phyloP scores from a whole-genome alignment of 2,888 invertebrate genomes.

The Amaurobius ferox region DNA sequence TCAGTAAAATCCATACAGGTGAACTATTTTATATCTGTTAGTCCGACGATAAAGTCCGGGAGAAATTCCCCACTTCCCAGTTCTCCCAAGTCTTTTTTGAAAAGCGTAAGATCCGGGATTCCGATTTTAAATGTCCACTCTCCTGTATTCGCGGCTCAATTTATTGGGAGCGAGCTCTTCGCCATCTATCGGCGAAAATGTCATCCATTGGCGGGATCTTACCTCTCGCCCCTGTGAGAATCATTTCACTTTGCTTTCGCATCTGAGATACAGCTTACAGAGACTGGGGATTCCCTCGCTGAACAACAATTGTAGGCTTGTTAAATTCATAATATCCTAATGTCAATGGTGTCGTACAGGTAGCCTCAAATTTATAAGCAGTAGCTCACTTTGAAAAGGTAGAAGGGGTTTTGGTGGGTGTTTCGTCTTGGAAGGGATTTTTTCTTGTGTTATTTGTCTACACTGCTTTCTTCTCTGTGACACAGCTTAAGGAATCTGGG shows the following conservation, averaged over 20 bases:
- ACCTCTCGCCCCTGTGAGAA: not conserved
- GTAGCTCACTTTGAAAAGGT: no score
- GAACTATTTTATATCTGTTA: not conserved
- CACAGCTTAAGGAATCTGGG: no score
- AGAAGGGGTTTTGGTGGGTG: no score
- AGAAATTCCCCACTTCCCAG: not conserved
- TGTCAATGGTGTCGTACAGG: no score
- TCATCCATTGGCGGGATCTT: not conserved
- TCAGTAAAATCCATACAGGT: not conserved
- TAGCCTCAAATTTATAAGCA: no score
- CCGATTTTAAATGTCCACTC: constrained; percentile 65
- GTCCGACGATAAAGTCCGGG: not conserved
- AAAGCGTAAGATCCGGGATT: constrained; percentile 44
- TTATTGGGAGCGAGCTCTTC: constrained; percentile 37
- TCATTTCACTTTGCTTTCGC: not conserved
- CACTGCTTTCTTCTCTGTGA: no score
- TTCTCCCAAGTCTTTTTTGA: not conserved
- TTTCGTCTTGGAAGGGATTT: no score
- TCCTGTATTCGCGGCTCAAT: constrained; percentile 42
- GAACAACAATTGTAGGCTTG: no score
- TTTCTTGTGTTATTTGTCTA: no score
- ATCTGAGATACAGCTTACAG: constrained; percentile 17
- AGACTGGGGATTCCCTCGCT: no score
- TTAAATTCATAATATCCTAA: no score
- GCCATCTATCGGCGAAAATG: constrained; percentile 50